Conservation (phyloP, 1,140 invertebrate genomes). For the Zaprionus lachaisei region DNA sequence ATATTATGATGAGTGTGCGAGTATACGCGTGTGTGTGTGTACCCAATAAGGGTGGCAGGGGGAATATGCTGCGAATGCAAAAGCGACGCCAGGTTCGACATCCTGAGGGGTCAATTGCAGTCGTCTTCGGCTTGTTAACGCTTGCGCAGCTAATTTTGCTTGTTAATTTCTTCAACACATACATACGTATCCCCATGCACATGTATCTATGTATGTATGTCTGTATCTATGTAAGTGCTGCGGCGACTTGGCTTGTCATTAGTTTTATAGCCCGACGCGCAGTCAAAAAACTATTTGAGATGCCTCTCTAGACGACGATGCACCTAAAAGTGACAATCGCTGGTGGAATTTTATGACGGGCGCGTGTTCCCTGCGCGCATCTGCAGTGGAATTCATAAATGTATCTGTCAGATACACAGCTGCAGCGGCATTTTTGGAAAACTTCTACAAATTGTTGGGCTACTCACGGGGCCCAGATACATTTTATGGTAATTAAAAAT, state of each 20-base stretch:
- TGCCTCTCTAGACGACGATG: slow-evolving; percentile 30
- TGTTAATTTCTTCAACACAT: slow-evolving; percentile 22
- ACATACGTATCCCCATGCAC: not conserved
- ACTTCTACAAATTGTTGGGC: slow-evolving; percentile 52
- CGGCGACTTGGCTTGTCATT: slow-evolving; percentile 63
- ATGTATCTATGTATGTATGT: not conserved
- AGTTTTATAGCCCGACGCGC: slow-evolving; percentile 67
- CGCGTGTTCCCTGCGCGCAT: slow-evolving; percentile 66
- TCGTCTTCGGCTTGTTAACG: slow-evolving; percentile 24
- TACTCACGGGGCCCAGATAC: slow-evolving; percentile 18
- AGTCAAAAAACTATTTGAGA: slow-evolving; percentile 70
- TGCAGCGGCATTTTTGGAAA: slow-evolving; percentile 59
- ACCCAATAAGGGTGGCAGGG: not conserved
- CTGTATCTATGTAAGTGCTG: slow-evolving; percentile 29
- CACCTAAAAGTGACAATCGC: slow-evolving; percentile 60
- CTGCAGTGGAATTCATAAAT: slow-evolving; percentile 74
- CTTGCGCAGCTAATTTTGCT: slow-evolving; percentile 33
- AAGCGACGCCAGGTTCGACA: slow-evolving; percentile 40
- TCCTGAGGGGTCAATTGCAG: slow-evolving; percentile 47
- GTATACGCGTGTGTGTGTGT: not conserved
- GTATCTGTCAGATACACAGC: slow-evolving; percentile 61
- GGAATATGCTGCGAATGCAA: slow-evolving; percentile 21
- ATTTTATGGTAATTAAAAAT: slow-evolving; percentile 76
- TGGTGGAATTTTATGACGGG: slow-evolving; percentile 62
- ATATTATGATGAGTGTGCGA: slow-evolving; percentile 28